These are phyloP conservation scores for Enteromius radiatus DNA, from an alignment of 2,797 vertebrate genomes.

Conservation along the genomic window DNA sequence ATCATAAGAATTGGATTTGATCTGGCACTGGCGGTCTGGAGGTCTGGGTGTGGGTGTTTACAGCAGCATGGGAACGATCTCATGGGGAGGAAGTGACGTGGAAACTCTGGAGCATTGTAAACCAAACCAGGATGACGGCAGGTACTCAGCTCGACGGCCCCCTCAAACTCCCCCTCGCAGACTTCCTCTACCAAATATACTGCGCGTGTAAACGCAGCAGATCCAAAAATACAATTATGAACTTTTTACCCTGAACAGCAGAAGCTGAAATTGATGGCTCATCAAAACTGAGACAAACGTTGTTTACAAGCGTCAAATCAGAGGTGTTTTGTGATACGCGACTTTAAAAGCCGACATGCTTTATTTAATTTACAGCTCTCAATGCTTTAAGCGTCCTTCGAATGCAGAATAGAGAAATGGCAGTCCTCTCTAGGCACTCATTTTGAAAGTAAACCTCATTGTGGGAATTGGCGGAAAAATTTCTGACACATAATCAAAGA, in stretches of 20 bases:
- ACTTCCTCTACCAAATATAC: conserved; percentile 50
- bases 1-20: conserved; percentile 13
- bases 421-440: not conserved
- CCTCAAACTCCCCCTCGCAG: conserved; percentile 31
- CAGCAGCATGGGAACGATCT: conserved; percentile 32
- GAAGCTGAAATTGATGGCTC: conserved; percentile 7
- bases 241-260: conserved; percentile 51
- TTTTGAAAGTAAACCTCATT: conserved; percentile 24
- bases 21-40: not conserved
- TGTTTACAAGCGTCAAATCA: conserved; percentile 15
- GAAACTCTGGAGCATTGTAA: conserved; percentile 50
- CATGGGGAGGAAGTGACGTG: conserved; percentile 51
- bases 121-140: conserved; percentile 45
- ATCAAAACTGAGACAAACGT: not conserved
- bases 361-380: not conserved
- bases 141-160: conserved; percentile 36
- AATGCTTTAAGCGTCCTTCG: not conserved
- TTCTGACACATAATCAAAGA: conserved; percentile 17
- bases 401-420: not conserved
- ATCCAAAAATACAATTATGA: conserved; percentile 71
- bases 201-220: conserved; percentile 21
- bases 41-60: conserved; percentile 43
- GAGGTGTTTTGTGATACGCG: not conserved
- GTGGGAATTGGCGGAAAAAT: not conserved
- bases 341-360: not conserved